Evolutionary conservation across 2,113 vertebrate species (phyloP), one percentile per base, ranked within the genome.

Genomic region (Atherinomorus stipes): DNA sequence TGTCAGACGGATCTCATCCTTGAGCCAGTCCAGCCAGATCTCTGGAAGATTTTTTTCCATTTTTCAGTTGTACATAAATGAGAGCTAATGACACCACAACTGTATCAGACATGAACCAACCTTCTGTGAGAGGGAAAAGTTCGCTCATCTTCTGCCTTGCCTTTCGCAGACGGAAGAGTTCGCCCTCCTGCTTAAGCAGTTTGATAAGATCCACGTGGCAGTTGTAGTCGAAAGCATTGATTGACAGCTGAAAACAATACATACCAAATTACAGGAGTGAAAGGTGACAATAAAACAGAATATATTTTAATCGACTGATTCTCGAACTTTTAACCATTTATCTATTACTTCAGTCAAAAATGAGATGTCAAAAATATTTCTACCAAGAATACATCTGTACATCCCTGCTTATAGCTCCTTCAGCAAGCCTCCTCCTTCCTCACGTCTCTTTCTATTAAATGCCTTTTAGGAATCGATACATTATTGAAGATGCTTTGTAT

Each of bases 71-170:
- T 11, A 78, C 57, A 71, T n/a, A 37, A 49, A 2, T 3, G 19
- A 56, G 10, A 57, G 31, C 26, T 60, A 26, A 25, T 34, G 31
- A 31, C 25, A 7, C 8, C 2, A 28, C 25, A 34, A 64, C 8
- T 2, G 1, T 18, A 13, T 47, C 0, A 59, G 26, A 70, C 7
- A 54, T 61, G 13, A 49, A 90, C 85, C 42, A 76, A 99, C 98
- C 97, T 98, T 99, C 97, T 0, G 98, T 99, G 69, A 99, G 88
- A 0, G 98, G 98, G 42, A 99, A 99, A 76, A 98, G 94, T 42
- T 99, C 96, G 0, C 97, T 96, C 98, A 99, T 99, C 88, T 98
- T 98, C 93, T 98, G 96, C 40, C 98, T 95, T 28, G 98, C 98
- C 64, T 90, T 88, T 62, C 95, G 88, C 78, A 99, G 90, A 60